Evolutionary conservation across 2,113 vertebrate species (phyloP).

Genomic region (Balaeniceps rex): DNA sequence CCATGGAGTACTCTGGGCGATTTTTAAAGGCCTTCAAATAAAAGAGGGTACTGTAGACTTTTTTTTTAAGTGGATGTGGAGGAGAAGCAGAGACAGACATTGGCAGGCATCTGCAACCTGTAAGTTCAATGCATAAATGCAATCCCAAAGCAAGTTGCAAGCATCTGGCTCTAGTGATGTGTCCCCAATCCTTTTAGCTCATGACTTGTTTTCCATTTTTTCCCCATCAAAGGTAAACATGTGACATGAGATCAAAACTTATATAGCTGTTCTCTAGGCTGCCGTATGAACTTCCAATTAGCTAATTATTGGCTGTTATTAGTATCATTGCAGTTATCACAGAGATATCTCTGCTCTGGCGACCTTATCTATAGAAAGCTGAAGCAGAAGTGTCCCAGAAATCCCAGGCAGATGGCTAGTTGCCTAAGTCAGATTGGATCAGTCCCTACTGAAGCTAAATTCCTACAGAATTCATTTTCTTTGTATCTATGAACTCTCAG

Average conservation of each 20-base stretch:
- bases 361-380: background rate
- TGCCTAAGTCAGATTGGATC: background rate
- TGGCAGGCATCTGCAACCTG: background rate
- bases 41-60: background rate
- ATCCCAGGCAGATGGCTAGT: background rate
- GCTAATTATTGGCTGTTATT: background rate
- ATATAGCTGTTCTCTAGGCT: background rate
- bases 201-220: background rate
- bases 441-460: background rate
- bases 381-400: background rate
- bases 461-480: background rate
- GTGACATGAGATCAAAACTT: background rate
- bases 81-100: background rate
- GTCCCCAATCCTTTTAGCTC: background rate
- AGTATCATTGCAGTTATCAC: background rate
- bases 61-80: background rate
- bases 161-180: background rate
- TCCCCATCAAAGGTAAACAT: background rate
- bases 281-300: background rate
- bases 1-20: background rate
- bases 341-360: background rate
- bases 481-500: background rate
- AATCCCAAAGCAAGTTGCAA: background rate
- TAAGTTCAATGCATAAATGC: conserved; percentile 14
- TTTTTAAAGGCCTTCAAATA: conserved; percentile 16